Base-by-base conservation (phyloP, 1,140 invertebrate genomes). In the Pseudachorutes palmiensis region DNA sequence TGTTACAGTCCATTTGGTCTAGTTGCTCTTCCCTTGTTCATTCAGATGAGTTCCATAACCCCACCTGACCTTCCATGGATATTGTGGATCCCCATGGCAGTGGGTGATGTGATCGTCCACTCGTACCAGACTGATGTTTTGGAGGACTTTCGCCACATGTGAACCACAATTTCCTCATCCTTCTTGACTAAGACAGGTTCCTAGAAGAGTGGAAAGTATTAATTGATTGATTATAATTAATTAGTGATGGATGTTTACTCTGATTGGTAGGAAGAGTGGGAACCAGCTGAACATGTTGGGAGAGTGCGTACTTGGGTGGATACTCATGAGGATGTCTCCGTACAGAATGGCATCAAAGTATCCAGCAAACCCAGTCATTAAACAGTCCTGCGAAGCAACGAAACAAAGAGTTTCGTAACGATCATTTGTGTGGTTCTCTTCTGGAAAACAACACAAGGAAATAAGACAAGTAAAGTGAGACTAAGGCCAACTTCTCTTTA, bases 251-350 rank as follows among this genome's bases (percentile, higher is more conserved):
- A n/a, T n/a, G n/a, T n/a, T n/a, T n/a, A n/a, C n/a, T n/a, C n/a
- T n/a, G n/a, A n/a, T n/a, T n/a, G n/a, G 94, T 77, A 97, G 96
- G 70, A 90, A 91, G 62, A 97, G 91, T 16, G 95, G 94, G 77
- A 98, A 98, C 96, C 96, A 98, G 71, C 92, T 94, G 73, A 95
- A 91, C 91, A 98, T 94, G 75, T 89, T 89, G 2, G 83, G 81
- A 36, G 92, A 93, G 76, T 95, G 89, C 2, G 89, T 92, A 22
- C 83, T 80, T 2, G 95, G 95, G 71, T 90, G 83, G 76, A 95
- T 98, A 76, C 94, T 97, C 12, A 98, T 80, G 41, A 80, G 86
- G 49, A 96, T 83, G 76, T 92, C 84, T 73, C 88, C 88, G 78
- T 90, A 97, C 19, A 99, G 81, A 60, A 85, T 78, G 55, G 89